Percentiles rank a stretch among this genome's conserved stretches.
phyloP scores from a whole-genome alignment of 2,797 vertebrate genomes.

The Sebastes kiyomatsui region DNA sequence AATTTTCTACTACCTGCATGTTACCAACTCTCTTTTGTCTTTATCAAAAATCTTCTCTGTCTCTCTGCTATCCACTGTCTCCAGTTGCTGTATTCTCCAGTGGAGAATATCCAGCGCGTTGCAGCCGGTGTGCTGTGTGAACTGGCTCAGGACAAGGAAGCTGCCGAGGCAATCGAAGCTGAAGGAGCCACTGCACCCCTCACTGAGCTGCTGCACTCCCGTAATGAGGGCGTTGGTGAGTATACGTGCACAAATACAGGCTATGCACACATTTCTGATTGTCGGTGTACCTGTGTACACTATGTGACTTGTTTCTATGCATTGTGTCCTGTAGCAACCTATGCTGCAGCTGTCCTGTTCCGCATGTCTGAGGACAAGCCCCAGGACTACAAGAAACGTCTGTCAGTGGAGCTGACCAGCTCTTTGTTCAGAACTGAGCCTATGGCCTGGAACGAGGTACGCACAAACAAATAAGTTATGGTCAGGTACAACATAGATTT shows the following conservation, averaged over 20 bases:
- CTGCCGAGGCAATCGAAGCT: conserved; percentile 97
- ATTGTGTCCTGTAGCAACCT: conserved; percentile 86
- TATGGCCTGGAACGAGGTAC: conserved; percentile 98
- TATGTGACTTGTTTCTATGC: neutral
- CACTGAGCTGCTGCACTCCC: conserved; percentile 96
- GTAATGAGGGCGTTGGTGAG: conserved; percentile 98
- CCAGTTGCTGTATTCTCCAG: conserved; percentile 96
- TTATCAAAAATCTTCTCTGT: neutral
- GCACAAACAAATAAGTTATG: neutral
- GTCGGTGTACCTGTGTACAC: neutral
- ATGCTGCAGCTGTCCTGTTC: conserved; percentile 97
- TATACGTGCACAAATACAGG: neutral
- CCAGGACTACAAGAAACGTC: conserved; percentile 97
- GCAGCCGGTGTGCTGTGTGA: conserved; percentile 98
- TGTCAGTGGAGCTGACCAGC: conserved; percentile 97
- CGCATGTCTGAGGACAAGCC: conserved; percentile 99
- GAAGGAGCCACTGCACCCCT: conserved; percentile 97
- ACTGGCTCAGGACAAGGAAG: conserved; percentile 98
- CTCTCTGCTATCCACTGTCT: neutral
- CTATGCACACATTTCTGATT: neutral
- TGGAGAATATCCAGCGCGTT: conserved; percentile 98
- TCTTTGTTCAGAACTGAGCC: conserved; percentile 98
- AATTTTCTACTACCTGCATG: neutral
- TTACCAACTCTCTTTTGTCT: neutral
- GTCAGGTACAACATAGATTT: conserved; percentile 62